Percentiles rank a stretch among this genome's conserved stretches.
Evolutionary conservation across 2,113 vertebrate genomes (phyloP).

Genomic region (Azemiops feae): DNA sequence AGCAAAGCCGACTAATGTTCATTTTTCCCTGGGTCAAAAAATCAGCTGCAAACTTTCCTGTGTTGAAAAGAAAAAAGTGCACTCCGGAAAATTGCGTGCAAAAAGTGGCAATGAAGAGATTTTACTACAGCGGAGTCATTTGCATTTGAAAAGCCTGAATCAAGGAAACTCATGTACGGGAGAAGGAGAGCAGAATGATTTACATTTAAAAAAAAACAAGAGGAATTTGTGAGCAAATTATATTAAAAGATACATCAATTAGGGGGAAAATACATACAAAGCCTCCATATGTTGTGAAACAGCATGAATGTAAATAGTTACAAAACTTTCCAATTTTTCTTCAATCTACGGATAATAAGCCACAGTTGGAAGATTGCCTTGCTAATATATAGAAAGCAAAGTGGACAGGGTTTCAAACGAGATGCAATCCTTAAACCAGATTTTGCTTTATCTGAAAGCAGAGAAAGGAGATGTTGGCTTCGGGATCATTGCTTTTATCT

Average conservation of each 20-base stretch:
- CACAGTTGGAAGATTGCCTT: neutral
- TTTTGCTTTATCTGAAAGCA: neutral
- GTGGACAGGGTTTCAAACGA: neutral
- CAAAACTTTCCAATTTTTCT: neutral
- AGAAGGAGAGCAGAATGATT: neutral
- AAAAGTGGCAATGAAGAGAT: neutral
- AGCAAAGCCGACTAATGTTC: neutral
- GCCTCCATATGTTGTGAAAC: neutral
- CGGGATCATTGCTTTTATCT: neutral
- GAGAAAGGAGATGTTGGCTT: neutral
- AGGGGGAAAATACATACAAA: neutral
- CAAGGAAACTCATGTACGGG: neutral
- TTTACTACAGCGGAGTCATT: neutral
- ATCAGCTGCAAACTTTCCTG: neutral
- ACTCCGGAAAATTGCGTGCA: neutral
- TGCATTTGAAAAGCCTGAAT: neutral
- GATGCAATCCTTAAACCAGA: neutral
- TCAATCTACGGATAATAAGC: neutral
- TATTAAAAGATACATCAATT: neutral
- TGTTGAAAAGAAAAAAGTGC: neutral
- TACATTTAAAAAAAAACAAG: neutral
- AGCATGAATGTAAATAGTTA: neutral
- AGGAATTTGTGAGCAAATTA: neutral
- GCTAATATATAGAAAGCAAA: neutral
- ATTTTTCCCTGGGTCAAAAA: neutral